A percentile compares a stretch with the other conserved stretches of the same genome.
Conservation (phyloP, 2,888 invertebrate species). For the Horisme vitalbata region DNA sequence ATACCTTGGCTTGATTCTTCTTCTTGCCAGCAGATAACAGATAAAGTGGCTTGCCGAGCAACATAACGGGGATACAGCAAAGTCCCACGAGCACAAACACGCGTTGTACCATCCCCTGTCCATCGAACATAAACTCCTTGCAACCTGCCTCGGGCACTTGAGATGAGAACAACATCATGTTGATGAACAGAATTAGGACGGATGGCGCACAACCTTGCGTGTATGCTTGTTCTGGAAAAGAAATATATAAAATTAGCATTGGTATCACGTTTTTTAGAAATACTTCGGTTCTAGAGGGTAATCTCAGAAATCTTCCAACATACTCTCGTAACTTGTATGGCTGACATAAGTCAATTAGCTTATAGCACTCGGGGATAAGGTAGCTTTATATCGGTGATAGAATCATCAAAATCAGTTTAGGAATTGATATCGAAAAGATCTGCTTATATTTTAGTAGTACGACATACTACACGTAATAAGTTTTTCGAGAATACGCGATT, state of each 20-base stretch:
- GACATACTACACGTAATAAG: no score
- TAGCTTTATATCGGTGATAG: no score
- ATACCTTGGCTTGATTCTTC: conserved; percentile 54
- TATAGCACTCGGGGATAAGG: no score
- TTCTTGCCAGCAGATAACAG: conserved; percentile 79
- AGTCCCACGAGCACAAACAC: conserved; percentile 90
- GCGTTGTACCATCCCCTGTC: conserved; percentile 88
- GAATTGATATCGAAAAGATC: no score
- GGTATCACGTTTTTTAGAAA: no score
- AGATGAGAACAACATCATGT: conserved; percentile 96
- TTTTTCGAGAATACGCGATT: no score
- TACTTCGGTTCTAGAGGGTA: no score
- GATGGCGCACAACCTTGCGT: conserved; percentile 92
- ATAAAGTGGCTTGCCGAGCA: conserved; percentile 94
- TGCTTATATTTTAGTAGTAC: no score
- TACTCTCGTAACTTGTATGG: no score
- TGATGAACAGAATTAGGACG: conserved; percentile 98
- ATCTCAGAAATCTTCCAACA: no score
- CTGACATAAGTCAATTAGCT: no score
- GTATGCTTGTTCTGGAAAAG: conserved; percentile 59
- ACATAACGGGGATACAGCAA: conserved; percentile 96
- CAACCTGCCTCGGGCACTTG: conserved; percentile 71
- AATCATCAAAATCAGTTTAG: no score
- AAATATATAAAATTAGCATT: background rate
- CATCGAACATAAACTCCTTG: conserved; percentile 86